Evolutionary conservation across 2,797 vertebrate species (phyloP).

Genomic region (Scleropages formosus): DNA sequence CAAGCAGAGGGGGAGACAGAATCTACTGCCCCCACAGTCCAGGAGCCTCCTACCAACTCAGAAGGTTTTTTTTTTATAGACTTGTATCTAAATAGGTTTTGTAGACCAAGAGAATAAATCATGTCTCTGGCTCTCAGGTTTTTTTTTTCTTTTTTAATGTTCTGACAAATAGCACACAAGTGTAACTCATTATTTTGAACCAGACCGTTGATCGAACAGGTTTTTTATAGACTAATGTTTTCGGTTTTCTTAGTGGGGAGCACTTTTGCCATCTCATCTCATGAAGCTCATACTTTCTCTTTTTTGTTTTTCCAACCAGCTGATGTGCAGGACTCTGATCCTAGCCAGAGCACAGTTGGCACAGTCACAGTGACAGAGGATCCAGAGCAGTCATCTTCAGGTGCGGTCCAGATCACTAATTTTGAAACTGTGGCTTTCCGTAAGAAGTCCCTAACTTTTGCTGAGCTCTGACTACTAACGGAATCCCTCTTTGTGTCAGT

Average conservation of each 20-base stretch:
- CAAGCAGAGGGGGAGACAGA: constrained; percentile 22
- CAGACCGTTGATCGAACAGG: background rate
- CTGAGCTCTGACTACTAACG: constrained; percentile 18
- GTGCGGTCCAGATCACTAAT: constrained; percentile 53
- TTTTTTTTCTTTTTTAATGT: background rate
- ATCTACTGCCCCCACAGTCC: background rate
- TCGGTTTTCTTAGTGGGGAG: background rate
- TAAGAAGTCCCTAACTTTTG: constrained; percentile 38
- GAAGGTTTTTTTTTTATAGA: constrained; percentile 23
- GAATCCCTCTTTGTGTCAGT: background rate
- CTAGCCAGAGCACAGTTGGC: background rate
- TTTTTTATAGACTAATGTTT: background rate
- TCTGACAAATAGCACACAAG: background rate
- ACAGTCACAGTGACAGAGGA: background rate
- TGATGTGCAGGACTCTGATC: constrained; percentile 33
- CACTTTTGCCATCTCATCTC: background rate
- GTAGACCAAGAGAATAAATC: background rate
- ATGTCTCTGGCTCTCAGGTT: background rate
- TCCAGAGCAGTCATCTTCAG: constrained; percentile 49
- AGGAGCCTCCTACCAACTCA: background rate
- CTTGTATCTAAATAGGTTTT: no score
- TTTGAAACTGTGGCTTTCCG: constrained; percentile 55
- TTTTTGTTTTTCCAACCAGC: constrained; percentile 24
- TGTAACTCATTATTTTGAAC: background rate
- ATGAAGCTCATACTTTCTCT: background rate